Evolutionary conservation across 2,113 vertebrate species (phyloP).

Genomic region (Meriones unguiculatus): DNA sequence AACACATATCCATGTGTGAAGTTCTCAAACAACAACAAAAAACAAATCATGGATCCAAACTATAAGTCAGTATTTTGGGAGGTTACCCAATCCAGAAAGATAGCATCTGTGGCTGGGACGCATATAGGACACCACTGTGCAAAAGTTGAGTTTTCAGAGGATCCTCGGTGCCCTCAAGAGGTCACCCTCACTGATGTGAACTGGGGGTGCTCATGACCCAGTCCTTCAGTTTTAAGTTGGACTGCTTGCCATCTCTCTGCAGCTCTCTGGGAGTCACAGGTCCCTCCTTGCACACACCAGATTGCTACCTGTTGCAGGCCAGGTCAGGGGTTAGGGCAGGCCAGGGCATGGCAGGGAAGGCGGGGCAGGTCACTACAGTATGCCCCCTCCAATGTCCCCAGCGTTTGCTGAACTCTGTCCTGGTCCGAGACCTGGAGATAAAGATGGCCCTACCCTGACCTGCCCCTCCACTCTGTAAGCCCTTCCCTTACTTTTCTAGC

Average conservation of each 20-base stretch:
- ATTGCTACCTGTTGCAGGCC: neutral
- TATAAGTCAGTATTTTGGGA: neutral
- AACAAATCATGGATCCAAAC: neutral
- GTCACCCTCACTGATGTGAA: neutral
- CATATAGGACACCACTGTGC: neutral
- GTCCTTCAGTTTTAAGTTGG: neutral
- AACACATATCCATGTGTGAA: neutral
- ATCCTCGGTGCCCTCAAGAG: rapidly evolving
- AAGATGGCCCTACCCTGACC: neutral
- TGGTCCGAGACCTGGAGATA: neutral
- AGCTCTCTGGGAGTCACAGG: neutral
- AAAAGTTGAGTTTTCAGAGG: neutral
- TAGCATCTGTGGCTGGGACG: neutral
- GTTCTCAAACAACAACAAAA: neutral
- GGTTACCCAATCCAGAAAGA: neutral
- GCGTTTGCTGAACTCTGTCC: neutral
- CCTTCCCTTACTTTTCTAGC: neutral
- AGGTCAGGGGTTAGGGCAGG: neutral
- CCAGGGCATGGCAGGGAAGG: neutral
- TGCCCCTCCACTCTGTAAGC: neutral
- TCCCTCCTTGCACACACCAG: no score
- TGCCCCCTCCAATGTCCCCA: no score
- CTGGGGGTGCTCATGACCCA: neutral
- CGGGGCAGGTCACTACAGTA: neutral
- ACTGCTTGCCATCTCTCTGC: neutral